Conservation (phyloP, 2,888 invertebrate genomes). For the Dolichomitus sp. region DNA sequence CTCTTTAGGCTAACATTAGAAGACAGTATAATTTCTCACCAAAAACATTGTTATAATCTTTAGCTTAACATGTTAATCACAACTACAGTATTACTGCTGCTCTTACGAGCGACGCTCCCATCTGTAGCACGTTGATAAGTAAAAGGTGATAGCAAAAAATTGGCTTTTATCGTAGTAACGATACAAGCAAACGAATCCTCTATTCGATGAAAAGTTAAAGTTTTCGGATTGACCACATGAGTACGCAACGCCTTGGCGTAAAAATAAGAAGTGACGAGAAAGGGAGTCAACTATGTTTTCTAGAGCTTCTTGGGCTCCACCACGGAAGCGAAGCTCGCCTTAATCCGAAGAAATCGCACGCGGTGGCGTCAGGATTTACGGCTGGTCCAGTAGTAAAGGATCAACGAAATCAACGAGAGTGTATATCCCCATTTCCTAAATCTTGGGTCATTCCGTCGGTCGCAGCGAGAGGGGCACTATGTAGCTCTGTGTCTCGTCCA, state of each 20-base stretch:
- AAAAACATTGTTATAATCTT: background rate
- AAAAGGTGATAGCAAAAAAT: background rate
- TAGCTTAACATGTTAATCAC: background rate
- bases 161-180: background rate
- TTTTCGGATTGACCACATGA: conserved; percentile 9
- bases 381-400: conserved; percentile 67
- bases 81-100: background rate
- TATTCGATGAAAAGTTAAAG: conserved; percentile 18
- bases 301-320: conserved; percentile 14
- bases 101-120: too few relatives aligned
- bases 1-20: too few relatives aligned
- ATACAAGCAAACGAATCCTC: conserved; percentile 1
- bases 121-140: background rate
- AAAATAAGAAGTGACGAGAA: background rate
- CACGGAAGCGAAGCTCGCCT: conserved; percentile 22
- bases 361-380: conserved; percentile 69
- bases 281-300: conserved; percentile 22
- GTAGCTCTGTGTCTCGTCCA: background rate
- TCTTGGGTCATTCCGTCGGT: conserved; percentile 73
- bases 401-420: conserved; percentile 80
- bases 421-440: conserved; percentile 77
- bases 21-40: too few relatives aligned
- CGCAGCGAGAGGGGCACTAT: background rate
- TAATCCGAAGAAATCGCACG: conserved; percentile 44
- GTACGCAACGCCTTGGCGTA: conserved; percentile 1